Conservation (phyloP, 2,888 invertebrate genomes). For the Melolontha melolontha region DNA sequence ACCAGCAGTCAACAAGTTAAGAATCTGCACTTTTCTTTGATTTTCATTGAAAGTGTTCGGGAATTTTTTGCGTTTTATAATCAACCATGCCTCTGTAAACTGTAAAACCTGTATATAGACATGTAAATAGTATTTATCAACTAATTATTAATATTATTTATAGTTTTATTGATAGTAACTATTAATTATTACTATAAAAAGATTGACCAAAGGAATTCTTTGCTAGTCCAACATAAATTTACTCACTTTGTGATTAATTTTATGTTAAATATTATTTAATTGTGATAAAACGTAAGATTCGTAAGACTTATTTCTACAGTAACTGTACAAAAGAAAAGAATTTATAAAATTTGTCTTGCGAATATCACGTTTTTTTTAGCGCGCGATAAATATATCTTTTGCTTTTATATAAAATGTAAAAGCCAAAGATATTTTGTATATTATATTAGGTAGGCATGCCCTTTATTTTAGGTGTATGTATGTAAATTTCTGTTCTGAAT, state of each 20-base stretch:
- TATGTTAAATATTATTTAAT: slow-evolving; percentile 22
- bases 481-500: slow-evolving; percentile 48
- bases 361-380: not conserved
- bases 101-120: slow-evolving; percentile 56
- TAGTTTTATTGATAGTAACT: slow-evolving; percentile 49
- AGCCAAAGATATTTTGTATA: slow-evolving; percentile 31
- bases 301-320: not conserved
- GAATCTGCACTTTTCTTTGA: slow-evolving; percentile 63
- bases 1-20: slow-evolving; percentile 66
- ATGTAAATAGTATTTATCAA: slow-evolving; percentile 51
- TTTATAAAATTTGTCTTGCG: not conserved
- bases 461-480: slow-evolving; percentile 48
- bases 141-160: slow-evolving; percentile 52
- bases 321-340: slow-evolving; percentile 3
- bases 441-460: slow-evolving; percentile 64
- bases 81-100: slow-evolving; percentile 62
- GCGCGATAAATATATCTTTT: slow-evolving; percentile 31
- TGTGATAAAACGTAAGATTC: slow-evolving; percentile 7
- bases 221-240: slow-evolving; percentile 42
- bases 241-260: slow-evolving; percentile 30
- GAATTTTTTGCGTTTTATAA: slow-evolving; percentile 55
- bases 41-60: slow-evolving; percentile 43
- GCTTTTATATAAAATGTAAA: slow-evolving; percentile 49
- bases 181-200: slow-evolving; percentile 46
- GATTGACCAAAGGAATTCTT: slow-evolving; percentile 18